phyloP scores from a whole-genome alignment of 2,797 vertebrate genomes.

The Ispidina picta region DNA sequence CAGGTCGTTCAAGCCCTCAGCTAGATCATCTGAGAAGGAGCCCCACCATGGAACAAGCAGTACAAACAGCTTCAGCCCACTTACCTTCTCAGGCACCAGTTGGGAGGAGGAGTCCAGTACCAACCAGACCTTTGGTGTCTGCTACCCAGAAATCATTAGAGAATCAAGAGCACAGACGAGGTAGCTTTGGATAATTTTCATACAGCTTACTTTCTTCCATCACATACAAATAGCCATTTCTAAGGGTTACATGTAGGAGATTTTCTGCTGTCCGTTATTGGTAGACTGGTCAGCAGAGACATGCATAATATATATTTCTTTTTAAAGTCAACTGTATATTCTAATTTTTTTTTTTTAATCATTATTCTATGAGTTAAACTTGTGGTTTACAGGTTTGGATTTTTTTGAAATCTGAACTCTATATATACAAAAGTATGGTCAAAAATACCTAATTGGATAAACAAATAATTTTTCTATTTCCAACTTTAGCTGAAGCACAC shows the following conservation, averaged over 20 bases:
- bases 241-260: background rate
- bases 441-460: conserved; percentile 54
- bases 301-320: background rate
- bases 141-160: conserved; percentile 87
- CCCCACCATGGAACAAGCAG: conserved; percentile 84
- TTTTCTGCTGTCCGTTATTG: background rate
- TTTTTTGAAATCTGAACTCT: background rate
- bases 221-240: background rate
- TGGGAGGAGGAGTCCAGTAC: conserved; percentile 83
- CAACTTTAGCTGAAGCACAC: conserved; percentile 83
- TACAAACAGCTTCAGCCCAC: conserved; percentile 81
- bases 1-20: conserved; percentile 86
- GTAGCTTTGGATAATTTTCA: conserved; percentile 72
- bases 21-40: conserved; percentile 86
- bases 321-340: background rate
- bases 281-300: background rate
- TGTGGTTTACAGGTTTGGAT: background rate
- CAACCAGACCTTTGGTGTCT: conserved; percentile 79
- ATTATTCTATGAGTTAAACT: background rate
- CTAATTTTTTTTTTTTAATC: background rate
- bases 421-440: background rate
- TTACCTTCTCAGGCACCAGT: conserved; percentile 77
- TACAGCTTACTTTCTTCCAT: background rate
- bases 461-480: conserved; percentile 57
- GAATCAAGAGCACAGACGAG: conserved; percentile 88